These are phyloP conservation scores for Drosophila triauraria DNA, from an alignment of 1,140 invertebrate genomes.

Conservation along the genomic window DNA sequence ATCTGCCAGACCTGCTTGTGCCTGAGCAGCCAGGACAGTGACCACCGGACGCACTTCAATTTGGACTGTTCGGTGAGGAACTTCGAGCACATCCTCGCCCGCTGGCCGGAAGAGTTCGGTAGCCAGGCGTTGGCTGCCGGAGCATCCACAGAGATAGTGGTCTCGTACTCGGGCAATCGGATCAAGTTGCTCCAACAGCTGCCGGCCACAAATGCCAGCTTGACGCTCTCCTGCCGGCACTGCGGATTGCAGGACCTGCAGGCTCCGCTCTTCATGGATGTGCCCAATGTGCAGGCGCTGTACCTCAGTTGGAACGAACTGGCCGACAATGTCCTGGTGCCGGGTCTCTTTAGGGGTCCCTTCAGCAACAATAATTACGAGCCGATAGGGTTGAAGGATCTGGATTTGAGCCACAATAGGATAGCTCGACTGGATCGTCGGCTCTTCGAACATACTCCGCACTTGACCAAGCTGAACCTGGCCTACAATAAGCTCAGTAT, in stretches of 20 bases:
- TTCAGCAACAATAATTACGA: slow-evolving; percentile 87
- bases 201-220: slow-evolving; percentile 79
- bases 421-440: slow-evolving; percentile 89
- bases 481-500: slow-evolving; percentile 89
- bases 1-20: slow-evolving; percentile 78
- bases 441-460: slow-evolving; percentile 90
- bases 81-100: slow-evolving; percentile 84
- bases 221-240: slow-evolving; percentile 84
- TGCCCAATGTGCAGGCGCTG: slow-evolving; percentile 88
- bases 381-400: slow-evolving; percentile 87
- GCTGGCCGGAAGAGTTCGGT: slow-evolving; percentile 84
- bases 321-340: slow-evolving; percentile 87
- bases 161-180: slow-evolving; percentile 84
- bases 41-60: slow-evolving; percentile 51
- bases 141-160: slow-evolving; percentile 71
- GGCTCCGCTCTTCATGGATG: slow-evolving; percentile 87
- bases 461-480: slow-evolving; percentile 88
- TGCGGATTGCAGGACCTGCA: slow-evolving; percentile 87
- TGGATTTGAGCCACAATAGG: slow-evolving; percentile 89
- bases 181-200: slow-evolving; percentile 84
- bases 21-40: slow-evolving; percentile 48
- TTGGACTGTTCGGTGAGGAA: slow-evolving; percentile 82
- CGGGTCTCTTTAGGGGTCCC: slow-evolving; percentile 87
- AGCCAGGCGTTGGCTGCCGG: slow-evolving; percentile 38
- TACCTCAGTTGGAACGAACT: slow-evolving; percentile 91